phyloP scores from a whole-genome alignment of 2,888 invertebrate genomes.

The Nemapogon koenigi region DNA sequence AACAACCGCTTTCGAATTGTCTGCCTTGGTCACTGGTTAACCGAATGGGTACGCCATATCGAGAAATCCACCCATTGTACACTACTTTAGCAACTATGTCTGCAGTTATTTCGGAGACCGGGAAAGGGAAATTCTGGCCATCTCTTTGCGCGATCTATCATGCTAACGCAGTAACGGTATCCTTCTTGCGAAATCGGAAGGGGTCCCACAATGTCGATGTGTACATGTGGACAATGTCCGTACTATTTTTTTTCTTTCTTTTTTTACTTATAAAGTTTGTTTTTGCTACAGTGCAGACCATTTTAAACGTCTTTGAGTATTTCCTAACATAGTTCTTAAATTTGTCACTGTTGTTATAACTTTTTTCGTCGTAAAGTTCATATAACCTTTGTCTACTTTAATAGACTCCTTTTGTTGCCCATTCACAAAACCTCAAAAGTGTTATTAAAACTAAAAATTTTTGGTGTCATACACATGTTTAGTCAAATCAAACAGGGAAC shows the following conservation, averaged over 20 bases:
- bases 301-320: constrained; percentile 2
- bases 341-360: constrained; percentile 1
- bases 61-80: neutral
- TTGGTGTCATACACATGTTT: too few relatives aligned
- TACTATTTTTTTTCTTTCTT: too few relatives aligned
- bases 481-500: too few relatives aligned
- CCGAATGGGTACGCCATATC: constrained; percentile 7
- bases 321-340: constrained; percentile 12
- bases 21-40: constrained; percentile 8
- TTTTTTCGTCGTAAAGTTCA: neutral
- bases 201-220: neutral
- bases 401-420: too few relatives aligned
- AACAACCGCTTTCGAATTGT: too few relatives aligned
- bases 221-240: constrained; percentile 9
- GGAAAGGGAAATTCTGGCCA: too few relatives aligned
- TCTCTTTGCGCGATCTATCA: too few relatives aligned
- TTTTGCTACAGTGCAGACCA: constrained; percentile 12
- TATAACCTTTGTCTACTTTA: too few relatives aligned
- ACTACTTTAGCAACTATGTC: too few relatives aligned
- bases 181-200: neutral
- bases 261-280: too few relatives aligned
- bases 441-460: too few relatives aligned
- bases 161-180: constrained; percentile 1
- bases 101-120: constrained; percentile 8
- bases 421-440: too few relatives aligned